These are phyloP conservation scores for Acronicta psi DNA, from an alignment of 2,888 invertebrate genomes.

Conservation along the genomic window DNA sequence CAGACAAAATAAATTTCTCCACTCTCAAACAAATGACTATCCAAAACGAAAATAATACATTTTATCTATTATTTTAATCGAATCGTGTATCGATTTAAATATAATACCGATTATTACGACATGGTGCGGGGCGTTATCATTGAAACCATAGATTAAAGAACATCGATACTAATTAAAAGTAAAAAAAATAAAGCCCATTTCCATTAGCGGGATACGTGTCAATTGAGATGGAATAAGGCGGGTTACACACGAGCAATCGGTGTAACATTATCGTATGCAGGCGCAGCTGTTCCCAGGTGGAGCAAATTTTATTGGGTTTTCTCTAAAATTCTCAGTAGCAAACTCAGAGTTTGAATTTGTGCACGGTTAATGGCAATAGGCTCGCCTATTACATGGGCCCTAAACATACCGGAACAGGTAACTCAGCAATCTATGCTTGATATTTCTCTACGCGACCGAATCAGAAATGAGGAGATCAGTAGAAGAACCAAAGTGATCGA, in stretches of 20 bases:
- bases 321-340: too few species aligned
- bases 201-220: slow-evolving; percentile 59
- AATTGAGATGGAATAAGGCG: slow-evolving; percentile 51
- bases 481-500: too few species aligned
- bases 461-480: too few species aligned
- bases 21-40: slow-evolving; percentile 36
- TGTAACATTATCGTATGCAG: slow-evolving; percentile 1
- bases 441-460: too few species aligned
- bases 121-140: slow-evolving; percentile 52
- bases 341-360: too few species aligned
- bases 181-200: slow-evolving; percentile 51
- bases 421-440: too few species aligned
- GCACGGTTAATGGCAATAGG: too few species aligned
- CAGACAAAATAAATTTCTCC: slow-evolving; percentile 21
- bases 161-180: slow-evolving; percentile 60
- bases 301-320: too few species aligned
- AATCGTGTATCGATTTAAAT: slow-evolving; percentile 55
- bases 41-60: slow-evolving; percentile 32
- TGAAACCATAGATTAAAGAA: slow-evolving; percentile 52
- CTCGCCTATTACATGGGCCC: too few species aligned
- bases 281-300: too few species aligned
- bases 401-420: too few species aligned
- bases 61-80: slow-evolving; percentile 58
- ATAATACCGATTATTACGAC: slow-evolving; percentile 55
- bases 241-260: slow-evolving; percentile 28